Conservation (phyloP, 2,113 vertebrate genomes). For the Pluvialis apricaria region DNA sequence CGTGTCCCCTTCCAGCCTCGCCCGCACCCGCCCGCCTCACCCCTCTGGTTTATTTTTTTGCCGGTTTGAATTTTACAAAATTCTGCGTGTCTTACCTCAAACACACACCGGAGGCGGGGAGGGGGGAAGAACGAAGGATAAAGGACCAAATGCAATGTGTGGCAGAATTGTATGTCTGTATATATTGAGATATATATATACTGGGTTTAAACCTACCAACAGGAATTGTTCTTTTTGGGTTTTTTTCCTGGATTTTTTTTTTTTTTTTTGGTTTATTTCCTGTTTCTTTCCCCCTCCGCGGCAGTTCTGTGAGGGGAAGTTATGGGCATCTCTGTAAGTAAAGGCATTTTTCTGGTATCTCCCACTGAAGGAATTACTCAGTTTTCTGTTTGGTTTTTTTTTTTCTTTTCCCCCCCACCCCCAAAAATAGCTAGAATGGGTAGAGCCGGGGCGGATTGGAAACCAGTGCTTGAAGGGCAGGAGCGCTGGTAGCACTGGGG, state of each 20-base stretch:
- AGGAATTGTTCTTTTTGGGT: neutral
- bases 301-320: neutral
- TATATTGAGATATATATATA: constrained; percentile 57
- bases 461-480: neutral
- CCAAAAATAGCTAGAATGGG: neutral
- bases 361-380: constrained; percentile 1
- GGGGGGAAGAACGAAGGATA: neutral
- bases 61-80: neutral
- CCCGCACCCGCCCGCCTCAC: neutral
- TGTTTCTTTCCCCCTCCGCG: neutral
- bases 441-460: neutral
- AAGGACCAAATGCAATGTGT: constrained; percentile 47
- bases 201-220: constrained; percentile 24
- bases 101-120: neutral
- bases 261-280: neutral
- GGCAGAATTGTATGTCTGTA: constrained; percentile 60
- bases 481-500: neutral
- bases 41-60: neutral
- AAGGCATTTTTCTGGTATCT: constrained; percentile 16
- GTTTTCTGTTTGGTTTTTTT: neutral
- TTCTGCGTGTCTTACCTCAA: constrained; percentile 51
- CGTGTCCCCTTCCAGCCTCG: neutral
- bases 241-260: neutral
- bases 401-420: no score
- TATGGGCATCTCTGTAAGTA: neutral